These are phyloP conservation scores for Percopsis omiscomaycus DNA, from an alignment of 2,797 vertebrate species.

Conservation along the genomic window DNA sequence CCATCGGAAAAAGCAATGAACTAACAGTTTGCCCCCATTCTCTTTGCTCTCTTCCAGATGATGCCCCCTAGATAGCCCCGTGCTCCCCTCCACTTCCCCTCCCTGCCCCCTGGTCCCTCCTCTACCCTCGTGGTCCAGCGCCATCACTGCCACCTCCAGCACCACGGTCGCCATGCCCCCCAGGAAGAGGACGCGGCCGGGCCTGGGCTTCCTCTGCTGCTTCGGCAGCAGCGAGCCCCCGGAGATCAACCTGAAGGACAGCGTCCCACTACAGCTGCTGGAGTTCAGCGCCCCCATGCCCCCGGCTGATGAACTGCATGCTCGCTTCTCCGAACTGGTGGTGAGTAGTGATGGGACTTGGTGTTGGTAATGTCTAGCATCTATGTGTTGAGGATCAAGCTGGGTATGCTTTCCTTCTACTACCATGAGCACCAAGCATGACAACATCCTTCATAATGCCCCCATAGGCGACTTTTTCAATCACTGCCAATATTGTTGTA, in stretches of 20 bases:
- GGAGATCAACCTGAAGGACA: slow-evolving; percentile 97
- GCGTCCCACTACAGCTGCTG: slow-evolving; percentile 89
- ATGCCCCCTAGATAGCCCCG: slow-evolving; percentile 88
- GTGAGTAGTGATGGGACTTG: slow-evolving; percentile 76
- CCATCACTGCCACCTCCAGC: slow-evolving; percentile 44
- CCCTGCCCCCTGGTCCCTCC: slow-evolving; percentile 16
- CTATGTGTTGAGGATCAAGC: neutral
- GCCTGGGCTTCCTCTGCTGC: slow-evolving; percentile 94
- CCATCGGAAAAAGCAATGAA: too few relatives aligned
- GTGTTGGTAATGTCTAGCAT: neutral
- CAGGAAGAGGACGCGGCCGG: slow-evolving; percentile 92
- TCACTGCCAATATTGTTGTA: neutral
- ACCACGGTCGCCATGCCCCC: slow-evolving; percentile 84
- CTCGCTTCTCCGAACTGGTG: slow-evolving; percentile 95
- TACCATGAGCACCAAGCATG: neutral
- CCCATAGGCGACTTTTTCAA: neutral
- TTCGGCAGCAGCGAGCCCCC: slow-evolving; percentile 89
- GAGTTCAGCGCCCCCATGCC: slow-evolving; percentile 95
- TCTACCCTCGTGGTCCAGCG: slow-evolving; percentile 9
- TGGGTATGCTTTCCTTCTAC: neutral
- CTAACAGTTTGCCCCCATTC: slow-evolving; percentile 6
- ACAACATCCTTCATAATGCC: neutral
- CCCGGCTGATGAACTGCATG: slow-evolving; percentile 89
- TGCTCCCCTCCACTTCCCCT: slow-evolving; percentile 48
- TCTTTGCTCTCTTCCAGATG: slow-evolving; percentile 75